phyloP scores from a whole-genome alignment of 2,113 vertebrate species.

The Dascyllus trimaculatus region DNA sequence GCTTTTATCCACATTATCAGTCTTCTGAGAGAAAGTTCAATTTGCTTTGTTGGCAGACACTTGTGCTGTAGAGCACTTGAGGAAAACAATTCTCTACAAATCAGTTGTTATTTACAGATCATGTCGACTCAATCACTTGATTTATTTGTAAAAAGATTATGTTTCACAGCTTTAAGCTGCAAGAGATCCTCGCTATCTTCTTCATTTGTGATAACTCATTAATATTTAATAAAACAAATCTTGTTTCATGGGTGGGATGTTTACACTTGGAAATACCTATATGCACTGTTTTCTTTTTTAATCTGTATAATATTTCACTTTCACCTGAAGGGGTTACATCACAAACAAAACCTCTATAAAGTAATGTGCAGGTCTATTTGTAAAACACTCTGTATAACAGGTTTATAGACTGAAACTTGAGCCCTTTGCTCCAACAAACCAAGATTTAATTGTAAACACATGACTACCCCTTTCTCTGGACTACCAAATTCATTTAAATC shows the following conservation, averaged over 20 bases:
- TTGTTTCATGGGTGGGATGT: neutral
- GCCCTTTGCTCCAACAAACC: neutral
- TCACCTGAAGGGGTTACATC: neutral
- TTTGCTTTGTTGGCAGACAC: slow-evolving; percentile 7
- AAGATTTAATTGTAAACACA: too few species aligned
- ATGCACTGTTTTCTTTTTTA: neutral
- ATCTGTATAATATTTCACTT: neutral
- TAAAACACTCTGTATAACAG: too few species aligned
- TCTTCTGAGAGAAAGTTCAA: slow-evolving; percentile 26
- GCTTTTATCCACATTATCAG: slow-evolving; percentile 14
- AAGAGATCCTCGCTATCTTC: neutral
- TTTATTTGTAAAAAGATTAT: slow-evolving; percentile 1
- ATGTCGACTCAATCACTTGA: slow-evolving; percentile 3
- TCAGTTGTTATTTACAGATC: slow-evolving; percentile 1
- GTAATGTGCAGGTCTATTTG: too few species aligned
- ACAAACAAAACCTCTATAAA: neutral
- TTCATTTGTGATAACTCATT: neutral
- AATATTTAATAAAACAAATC: slow-evolving; percentile 1
- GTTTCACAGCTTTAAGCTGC: neutral
- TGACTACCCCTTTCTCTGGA: too few species aligned
- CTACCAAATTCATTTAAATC: neutral
- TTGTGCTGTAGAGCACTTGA: slow-evolving; percentile 27
- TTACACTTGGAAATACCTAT: neutral
- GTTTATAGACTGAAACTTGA: neutral
- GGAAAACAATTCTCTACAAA: neutral